Conservation (phyloP, 2,797 vertebrate species). For the Macropus fuliginosus region DNA sequence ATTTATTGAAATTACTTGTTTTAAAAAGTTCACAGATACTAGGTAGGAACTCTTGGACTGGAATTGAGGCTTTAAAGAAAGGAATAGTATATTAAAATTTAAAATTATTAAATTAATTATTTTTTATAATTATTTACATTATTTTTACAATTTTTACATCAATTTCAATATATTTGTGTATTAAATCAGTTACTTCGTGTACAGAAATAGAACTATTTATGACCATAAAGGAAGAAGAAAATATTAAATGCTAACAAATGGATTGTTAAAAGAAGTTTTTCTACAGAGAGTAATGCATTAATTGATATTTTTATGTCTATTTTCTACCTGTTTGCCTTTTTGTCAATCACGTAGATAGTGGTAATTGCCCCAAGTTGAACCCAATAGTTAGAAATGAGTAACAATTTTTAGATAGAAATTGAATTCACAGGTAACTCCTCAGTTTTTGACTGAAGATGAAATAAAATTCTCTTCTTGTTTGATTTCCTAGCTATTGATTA, state of each 20-base stretch:
- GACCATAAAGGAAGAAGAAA: slow-evolving; percentile 43
- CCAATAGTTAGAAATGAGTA: slow-evolving; percentile 69
- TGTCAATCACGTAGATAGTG: slow-evolving; percentile 55
- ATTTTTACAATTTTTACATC: background rate
- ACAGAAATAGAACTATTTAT: background rate
- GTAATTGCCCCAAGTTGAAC: slow-evolving; percentile 59
- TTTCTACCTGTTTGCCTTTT: slow-evolving; percentile 52
- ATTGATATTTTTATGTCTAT: slow-evolving; percentile 71
- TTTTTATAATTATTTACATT: too few species aligned
- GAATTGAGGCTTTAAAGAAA: background rate
- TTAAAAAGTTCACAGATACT: too few species aligned
- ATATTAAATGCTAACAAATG: slow-evolving; percentile 63
- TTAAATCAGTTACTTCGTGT: background rate
- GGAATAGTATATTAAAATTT: background rate
- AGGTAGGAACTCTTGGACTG: too few species aligned
- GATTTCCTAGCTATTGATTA: slow-evolving; percentile 84
- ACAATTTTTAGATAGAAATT: slow-evolving; percentile 69
- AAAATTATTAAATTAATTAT: background rate
- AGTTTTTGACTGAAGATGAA: slow-evolving; percentile 79
- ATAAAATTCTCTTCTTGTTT: slow-evolving; percentile 85
- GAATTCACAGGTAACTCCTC: slow-evolving; percentile 55
- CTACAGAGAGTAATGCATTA: slow-evolving; percentile 63
- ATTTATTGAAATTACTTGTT: too few species aligned
- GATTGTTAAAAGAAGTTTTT: slow-evolving; percentile 55
- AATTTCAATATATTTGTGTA: background rate